These are phyloP conservation scores for Teleogryllus occipitalis DNA, from an alignment of 1,140 invertebrate genomes.

Conservation along the genomic window DNA sequence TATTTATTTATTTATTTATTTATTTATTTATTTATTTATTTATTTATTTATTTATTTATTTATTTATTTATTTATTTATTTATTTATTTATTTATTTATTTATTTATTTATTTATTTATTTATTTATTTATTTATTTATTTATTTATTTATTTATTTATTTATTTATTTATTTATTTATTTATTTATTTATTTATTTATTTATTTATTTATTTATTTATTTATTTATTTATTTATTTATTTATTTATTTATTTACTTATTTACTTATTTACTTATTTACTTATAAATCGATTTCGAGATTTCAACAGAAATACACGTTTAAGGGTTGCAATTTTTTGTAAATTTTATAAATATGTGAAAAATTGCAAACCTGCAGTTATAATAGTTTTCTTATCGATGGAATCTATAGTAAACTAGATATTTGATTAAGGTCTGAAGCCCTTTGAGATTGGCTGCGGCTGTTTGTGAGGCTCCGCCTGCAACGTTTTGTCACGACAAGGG, in stretches of 20 bases:
- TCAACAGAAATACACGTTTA: background rate
- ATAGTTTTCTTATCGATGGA: no score
- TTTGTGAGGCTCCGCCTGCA: no score
- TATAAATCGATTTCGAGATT: no score
- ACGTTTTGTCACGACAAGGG: no score
- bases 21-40: background rate
- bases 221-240: constrained; percentile 7
- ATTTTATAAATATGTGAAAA: no score
- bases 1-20: background rate
- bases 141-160: background rate
- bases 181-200: background rate
- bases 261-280: no score
- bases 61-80: background rate
- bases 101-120: background rate
- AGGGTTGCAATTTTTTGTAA: no score
- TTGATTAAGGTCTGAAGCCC: no score
- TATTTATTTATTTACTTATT: no score
- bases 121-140: background rate
- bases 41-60: background rate
- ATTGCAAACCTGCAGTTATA: no score
- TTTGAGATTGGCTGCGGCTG: no score
- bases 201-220: constrained; percentile 6
- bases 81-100: background rate
- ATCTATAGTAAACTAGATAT: no score
- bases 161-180: background rate